Evolutionary conservation across 1,140 invertebrate genomes (phyloP), one percentile per base, ranked within the genome.

Genomic region (Asbolus verrucosus): DNA sequence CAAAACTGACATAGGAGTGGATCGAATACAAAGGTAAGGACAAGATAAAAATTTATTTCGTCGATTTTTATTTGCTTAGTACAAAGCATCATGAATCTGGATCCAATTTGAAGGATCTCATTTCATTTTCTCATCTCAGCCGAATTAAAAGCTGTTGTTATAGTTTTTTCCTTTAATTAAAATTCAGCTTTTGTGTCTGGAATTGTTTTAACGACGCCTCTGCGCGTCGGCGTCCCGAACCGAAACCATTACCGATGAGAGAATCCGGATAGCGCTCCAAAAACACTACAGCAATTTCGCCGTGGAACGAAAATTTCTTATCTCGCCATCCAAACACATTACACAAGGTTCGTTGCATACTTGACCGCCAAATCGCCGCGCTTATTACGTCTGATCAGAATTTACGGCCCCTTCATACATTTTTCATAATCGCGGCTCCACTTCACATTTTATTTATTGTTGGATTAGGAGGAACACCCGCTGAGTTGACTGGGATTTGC

Each of bases 361-460:
- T 54, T 54, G 46, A 54, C 46, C 46, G 46, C 46, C 19, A 14
- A 54, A 54, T 30, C 46, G 8, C 46, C 43, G 43, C 43, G 9
- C 16, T 50, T 18, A 9, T 18, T 13, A 2, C 19, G 46, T 27
- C 46, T 21, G 27, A 54, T 54, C 46, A 54, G 19, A 54, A 54
- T 54, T 54, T 21, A 54, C 27, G 46, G 27, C 19, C 21, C 14
- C 46, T 54, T 27, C 46, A 54, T 27, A 54, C 27, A 54, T n/a
- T n/a, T n/a, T n/a, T n/a, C n/a, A n/a, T n/a, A n/a, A n/a, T n/a
- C n/a, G n/a, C n/a, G n/a, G n/a, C n/a, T n/a, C n/a, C n/a, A n/a
- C n/a, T n/a, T n/a, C n/a, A n/a, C 24, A 54, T 54, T 54, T 54
- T 54, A 54, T 54, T 54, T 54, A 54, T 54, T 54, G 46, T 21